phyloP scores from a whole-genome alignment of 2,797 vertebrate species.

The Stomatorhinus walkeri region DNA sequence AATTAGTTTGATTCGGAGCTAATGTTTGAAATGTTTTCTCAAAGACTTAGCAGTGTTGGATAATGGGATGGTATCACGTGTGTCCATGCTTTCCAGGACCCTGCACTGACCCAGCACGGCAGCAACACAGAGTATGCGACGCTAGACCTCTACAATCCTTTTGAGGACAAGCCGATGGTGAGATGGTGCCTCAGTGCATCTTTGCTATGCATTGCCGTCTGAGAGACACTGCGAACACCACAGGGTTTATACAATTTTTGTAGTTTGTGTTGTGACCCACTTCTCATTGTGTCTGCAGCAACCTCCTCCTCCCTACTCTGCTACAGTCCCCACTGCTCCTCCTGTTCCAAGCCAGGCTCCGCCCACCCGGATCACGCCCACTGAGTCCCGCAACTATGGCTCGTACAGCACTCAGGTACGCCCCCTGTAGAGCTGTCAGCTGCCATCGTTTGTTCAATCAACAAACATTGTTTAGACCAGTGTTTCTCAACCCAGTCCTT shows the following conservation, averaged over 20 bases:
- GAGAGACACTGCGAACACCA: neutral
- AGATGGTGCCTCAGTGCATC: constrained; percentile 27
- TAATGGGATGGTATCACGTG: neutral
- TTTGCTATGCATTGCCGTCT: neutral
- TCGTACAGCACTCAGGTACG: constrained; percentile 81
- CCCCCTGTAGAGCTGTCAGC: neutral
- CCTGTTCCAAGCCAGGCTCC: constrained; percentile 55
- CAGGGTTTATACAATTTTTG: neutral
- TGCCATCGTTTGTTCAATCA: neutral
- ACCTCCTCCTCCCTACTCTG: constrained; percentile 60
- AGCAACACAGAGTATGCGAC: constrained; percentile 72
- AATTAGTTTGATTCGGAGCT: neutral
- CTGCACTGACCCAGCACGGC: constrained; percentile 74
- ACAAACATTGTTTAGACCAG: neutral
- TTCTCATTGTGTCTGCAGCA: constrained; percentile 27
- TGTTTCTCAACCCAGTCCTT: neutral
- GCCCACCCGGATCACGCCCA: constrained; percentile 69
- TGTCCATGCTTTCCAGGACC: constrained; percentile 61
- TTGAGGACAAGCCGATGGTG: constrained; percentile 70
- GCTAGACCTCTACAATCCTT: constrained; percentile 88
- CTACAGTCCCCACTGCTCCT: constrained; percentile 46
- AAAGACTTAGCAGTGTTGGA: neutral
- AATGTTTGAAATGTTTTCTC: neutral
- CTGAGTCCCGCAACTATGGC: constrained; percentile 83
- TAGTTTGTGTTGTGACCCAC: neutral